Evolutionary conservation across 2,113 vertebrate species (phyloP).

Genomic region (Ranitomeya variabilis): DNA sequence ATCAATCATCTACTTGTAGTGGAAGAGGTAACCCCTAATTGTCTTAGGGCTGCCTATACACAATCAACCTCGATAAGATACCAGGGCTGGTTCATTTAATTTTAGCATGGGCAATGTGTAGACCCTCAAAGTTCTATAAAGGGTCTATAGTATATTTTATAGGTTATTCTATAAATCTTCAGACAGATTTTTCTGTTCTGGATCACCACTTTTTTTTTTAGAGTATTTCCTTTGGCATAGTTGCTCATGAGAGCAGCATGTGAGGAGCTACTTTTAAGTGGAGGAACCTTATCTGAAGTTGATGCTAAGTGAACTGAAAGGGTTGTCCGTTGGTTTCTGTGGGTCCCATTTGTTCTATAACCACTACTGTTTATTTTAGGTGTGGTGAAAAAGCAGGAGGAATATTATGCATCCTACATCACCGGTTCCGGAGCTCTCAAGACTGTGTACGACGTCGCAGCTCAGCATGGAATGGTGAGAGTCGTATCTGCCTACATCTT

Average conservation of each 20-base stretch:
- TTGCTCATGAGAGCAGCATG: background rate
- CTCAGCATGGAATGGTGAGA: conserved; percentile 49
- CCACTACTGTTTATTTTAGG: background rate
- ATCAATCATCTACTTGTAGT: background rate
- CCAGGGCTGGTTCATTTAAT: too few relatives aligned
- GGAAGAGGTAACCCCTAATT: background rate
- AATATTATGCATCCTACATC: conserved; percentile 24
- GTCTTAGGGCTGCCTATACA: background rate
- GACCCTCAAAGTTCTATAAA: background rate
- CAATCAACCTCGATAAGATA: too few relatives aligned
- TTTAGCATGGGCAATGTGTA: background rate
- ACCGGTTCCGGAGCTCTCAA: conserved; percentile 5
- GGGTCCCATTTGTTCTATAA: background rate
- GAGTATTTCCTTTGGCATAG: background rate
- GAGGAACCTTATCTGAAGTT: background rate
- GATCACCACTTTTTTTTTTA: background rate
- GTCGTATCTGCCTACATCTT: background rate
- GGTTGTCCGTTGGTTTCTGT: background rate
- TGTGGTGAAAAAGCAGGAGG: conserved; percentile 45
- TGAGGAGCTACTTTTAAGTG: too few relatives aligned
- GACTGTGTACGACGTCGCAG: conserved; percentile 30
- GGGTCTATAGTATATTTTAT: background rate
- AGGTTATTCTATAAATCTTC: too few relatives aligned
- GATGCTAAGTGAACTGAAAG: background rate
- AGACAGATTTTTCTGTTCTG: background rate